Conservation (phyloP, 2,797 vertebrate species). For the Neostethus bicornis region DNA sequence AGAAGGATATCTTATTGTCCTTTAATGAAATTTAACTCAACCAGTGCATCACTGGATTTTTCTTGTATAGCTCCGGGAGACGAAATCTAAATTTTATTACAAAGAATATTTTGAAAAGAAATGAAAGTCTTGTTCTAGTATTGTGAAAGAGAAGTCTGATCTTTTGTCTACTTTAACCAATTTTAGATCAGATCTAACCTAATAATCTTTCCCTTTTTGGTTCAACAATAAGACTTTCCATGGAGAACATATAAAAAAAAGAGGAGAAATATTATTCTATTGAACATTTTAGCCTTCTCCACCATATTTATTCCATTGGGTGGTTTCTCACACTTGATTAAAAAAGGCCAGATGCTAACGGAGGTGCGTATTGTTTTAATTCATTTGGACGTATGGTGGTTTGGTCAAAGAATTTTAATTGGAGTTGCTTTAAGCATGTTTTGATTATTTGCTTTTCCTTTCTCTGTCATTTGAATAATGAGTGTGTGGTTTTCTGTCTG, state of each 20-base stretch:
- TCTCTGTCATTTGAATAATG: conserved; percentile 78
- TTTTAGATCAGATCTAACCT: conserved; percentile 7
- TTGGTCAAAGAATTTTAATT: conserved; percentile 80
- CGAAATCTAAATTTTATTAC: conserved; percentile 1
- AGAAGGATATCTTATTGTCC: conserved; percentile 34
- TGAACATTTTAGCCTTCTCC: conserved; percentile 24
- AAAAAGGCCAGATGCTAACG: conserved; percentile 42
- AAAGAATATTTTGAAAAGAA: background rate
- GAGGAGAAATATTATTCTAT: conserved; percentile 23
- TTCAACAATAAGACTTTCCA: background rate
- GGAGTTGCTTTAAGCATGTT: conserved; percentile 70
- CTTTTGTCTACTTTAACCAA: background rate
- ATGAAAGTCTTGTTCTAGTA: background rate
- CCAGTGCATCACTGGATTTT: conserved; percentile 16
- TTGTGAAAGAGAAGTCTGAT: background rate
- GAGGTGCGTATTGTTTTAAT: conserved; percentile 60
- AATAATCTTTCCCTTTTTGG: conserved; percentile 19
- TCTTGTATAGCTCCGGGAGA: background rate
- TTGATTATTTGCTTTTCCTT: conserved; percentile 26
- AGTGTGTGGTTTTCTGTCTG: conserved; percentile 74
- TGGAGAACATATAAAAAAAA: background rate
- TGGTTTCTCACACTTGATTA: conserved; percentile 44
- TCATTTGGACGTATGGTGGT: conserved; percentile 63
- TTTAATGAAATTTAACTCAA: conserved; percentile 45
- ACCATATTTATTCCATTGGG: conserved; percentile 29